These are phyloP conservation scores for Sepioteuthis lessoniana DNA, from an alignment of 2,888 invertebrate genomes.

Conservation along the genomic window DNA sequence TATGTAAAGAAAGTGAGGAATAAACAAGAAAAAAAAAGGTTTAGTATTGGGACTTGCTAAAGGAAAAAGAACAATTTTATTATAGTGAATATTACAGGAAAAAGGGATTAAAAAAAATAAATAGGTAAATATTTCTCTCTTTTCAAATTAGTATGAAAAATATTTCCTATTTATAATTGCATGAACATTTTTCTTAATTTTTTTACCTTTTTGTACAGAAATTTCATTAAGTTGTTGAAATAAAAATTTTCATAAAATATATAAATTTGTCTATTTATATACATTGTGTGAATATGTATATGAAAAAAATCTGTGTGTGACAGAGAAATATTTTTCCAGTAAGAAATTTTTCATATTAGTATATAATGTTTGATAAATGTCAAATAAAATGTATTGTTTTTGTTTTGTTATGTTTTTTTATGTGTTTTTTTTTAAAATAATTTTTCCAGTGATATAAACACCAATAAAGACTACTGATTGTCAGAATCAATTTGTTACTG, in stretches of 20 bases:
- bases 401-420: too few relatives aligned
- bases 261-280: not conserved
- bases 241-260: not conserved
- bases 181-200: not conserved
- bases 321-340: not conserved
- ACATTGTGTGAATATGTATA: not conserved
- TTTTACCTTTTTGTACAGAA: not conserved
- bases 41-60: not conserved
- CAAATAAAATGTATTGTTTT: not conserved
- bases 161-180: not conserved
- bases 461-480: not conserved
- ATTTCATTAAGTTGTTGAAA: not conserved
- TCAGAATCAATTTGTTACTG: not conserved
- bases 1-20: not conserved
- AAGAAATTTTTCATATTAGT: not conserved
- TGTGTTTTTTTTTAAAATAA: not conserved
- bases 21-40: not conserved
- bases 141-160: not conserved
- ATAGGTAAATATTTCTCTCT: not conserved
- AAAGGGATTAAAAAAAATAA: not conserved
- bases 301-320: not conserved
- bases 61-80: not conserved
- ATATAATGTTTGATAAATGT: not conserved
- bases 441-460: not conserved
- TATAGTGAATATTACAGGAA: not conserved